Evolutionary conservation across 2,797 vertebrate species (phyloP).

Genomic region (Silurus aristotelis): DNA sequence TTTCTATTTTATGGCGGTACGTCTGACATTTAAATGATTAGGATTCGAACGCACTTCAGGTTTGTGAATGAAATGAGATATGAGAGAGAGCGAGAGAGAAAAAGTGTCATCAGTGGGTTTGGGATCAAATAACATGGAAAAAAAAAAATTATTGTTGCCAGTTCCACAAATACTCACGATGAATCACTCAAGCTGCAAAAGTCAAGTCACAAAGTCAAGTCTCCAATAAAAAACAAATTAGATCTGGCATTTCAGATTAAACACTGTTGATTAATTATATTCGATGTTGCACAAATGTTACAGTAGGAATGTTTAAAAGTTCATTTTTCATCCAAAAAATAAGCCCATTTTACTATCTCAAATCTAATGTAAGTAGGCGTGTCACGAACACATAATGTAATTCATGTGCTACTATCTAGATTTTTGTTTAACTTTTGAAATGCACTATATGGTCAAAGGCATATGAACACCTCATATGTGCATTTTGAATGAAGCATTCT

Average conservation of each 20-base stretch:
- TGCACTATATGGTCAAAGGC: not conserved
- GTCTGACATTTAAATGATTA: slow-evolving; percentile 17
- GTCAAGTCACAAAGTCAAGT: not conserved
- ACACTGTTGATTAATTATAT: not conserved
- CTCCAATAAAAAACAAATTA: slow-evolving; percentile 21
- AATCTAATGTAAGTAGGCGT: not conserved
- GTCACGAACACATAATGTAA: not conserved
- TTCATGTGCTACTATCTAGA: not conserved
- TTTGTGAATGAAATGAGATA: slow-evolving; percentile 26
- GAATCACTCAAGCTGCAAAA: not conserved
- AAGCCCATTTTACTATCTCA: not conserved
- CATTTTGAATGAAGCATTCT: not conserved
- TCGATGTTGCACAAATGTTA: slow-evolving; percentile 10
- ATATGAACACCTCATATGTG: not conserved
- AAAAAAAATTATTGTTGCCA: slow-evolving; percentile 16
- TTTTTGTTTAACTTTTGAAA: not conserved
- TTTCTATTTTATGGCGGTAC: not conserved
- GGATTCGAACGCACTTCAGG: not conserved
- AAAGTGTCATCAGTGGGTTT: not conserved
- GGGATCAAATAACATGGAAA: not conserved
- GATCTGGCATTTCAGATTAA: slow-evolving; percentile 32
- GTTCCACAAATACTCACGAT: slow-evolving; percentile 31
- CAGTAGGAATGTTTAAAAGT: not conserved
- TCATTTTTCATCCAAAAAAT: not conserved
- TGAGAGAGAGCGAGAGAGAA: too few relatives aligned